These are phyloP conservation scores for Siniperca chuatsi DNA, from an alignment of 2,113 vertebrate genomes.

Conservation along the genomic window DNA sequence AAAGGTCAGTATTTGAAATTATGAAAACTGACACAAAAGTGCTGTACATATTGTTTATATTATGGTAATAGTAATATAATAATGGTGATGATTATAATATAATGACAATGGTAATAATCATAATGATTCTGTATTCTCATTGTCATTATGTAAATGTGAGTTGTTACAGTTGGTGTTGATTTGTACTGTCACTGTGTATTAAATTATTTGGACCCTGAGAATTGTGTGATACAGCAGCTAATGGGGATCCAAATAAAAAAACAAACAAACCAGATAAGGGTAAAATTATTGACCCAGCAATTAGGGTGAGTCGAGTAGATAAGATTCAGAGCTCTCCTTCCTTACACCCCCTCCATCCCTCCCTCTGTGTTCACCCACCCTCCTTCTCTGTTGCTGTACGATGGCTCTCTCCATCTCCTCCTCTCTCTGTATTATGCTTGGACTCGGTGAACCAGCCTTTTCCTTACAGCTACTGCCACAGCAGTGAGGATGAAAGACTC, in stretches of 20 bases:
- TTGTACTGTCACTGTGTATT: background rate
- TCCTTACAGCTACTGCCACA: constrained; percentile 26
- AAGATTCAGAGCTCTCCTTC: background rate
- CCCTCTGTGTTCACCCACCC: background rate
- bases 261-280: background rate
- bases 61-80: too few species aligned
- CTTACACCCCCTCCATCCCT: background rate
- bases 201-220: too few species aligned
- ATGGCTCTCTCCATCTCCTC: constrained; percentile 25
- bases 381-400: constrained; percentile 6
- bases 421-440: constrained; percentile 35
- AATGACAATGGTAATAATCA: too few species aligned
- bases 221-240: background rate
- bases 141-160: background rate
- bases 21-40: background rate
- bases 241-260: background rate
- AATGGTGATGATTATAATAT: background rate
- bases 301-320: background rate
- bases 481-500: constrained; percentile 57
- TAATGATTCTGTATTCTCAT: background rate
- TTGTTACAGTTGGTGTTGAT: background rate
- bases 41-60: background rate
- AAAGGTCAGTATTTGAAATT: too few species aligned
- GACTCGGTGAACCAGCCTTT: constrained; percentile 55
- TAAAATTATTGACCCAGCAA: background rate